These are phyloP conservation scores for Nomada ferruginata DNA, from an alignment of 2,888 invertebrate species.

Conservation along the genomic window DNA sequence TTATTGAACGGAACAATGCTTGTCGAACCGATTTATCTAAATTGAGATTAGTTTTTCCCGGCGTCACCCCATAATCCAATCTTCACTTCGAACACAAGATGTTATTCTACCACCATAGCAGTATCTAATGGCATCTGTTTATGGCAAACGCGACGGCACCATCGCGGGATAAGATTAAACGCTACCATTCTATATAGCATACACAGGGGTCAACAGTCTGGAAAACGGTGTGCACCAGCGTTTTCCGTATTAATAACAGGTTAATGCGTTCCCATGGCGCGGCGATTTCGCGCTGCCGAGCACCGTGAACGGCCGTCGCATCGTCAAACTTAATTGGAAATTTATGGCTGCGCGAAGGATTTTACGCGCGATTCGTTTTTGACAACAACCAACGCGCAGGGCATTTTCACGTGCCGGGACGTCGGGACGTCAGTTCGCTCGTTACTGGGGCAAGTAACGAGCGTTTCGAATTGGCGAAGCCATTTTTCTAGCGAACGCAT, in stretches of 20 bases:
- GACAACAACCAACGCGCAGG: conserved; percentile 23
- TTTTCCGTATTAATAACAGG: conserved; percentile 14
- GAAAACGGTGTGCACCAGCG: not conserved
- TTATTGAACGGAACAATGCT: no score
- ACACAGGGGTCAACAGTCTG: not conserved
- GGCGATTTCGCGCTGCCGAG: not conserved
- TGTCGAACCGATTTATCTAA: no score
- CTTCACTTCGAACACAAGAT: not conserved
- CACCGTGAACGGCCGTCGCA: conserved; percentile 4
- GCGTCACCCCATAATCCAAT: no score
- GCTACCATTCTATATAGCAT: not conserved
- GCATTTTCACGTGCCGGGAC: conserved; percentile 28
- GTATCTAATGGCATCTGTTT: not conserved
- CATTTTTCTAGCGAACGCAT: conserved; percentile 68
- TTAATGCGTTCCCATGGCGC: conserved; percentile 4
- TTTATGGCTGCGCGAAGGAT: conserved; percentile 52
- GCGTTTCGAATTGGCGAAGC: conserved; percentile 58
- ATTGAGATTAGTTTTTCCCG: no score
- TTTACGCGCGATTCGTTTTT: conserved; percentile 56
- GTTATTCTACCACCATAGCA: not conserved
- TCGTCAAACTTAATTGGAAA: conserved; percentile 56
- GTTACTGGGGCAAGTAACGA: conserved; percentile 61
- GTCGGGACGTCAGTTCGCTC: conserved; percentile 57
- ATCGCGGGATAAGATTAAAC: not conserved
- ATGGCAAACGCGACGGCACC: no score